phyloP scores from a whole-genome alignment of 2,113 vertebrate species.

The Brachyhypopomus gauderio region DNA sequence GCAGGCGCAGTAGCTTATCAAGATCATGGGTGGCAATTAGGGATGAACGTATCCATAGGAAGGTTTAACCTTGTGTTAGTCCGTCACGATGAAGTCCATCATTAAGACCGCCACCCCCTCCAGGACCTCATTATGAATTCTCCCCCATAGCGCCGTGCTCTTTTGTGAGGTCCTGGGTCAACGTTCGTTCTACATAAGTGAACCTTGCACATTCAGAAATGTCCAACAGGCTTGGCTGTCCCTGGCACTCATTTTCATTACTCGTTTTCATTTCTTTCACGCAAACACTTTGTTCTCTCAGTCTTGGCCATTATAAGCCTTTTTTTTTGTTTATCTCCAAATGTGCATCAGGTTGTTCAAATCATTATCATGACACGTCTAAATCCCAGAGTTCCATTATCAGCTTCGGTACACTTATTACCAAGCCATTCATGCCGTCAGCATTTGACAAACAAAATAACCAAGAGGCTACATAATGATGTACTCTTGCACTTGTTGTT shows the following conservation, averaged over 20 bases:
- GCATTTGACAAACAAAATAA: too few species aligned
- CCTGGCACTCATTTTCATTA: not conserved
- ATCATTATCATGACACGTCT: not conserved
- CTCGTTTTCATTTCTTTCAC: not conserved
- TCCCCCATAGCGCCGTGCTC: not conserved
- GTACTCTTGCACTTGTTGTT: too few species aligned
- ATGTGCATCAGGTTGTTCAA: not conserved
- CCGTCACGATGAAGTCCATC: not conserved
- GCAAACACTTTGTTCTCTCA: not conserved
- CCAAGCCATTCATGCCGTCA: too few species aligned
- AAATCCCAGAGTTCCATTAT: not conserved
- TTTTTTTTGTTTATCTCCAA: not conserved
- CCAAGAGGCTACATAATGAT: too few species aligned
- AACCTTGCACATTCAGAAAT: not conserved
- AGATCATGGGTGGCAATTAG: conserved; percentile 8
- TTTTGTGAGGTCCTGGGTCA: not conserved
- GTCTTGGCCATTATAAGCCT: not conserved
- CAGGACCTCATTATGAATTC: not conserved
- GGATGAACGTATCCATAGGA: not conserved
- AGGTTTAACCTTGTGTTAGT: not conserved
- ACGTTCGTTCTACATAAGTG: not conserved
- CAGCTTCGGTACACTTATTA: not conserved
- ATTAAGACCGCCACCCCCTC: not conserved
- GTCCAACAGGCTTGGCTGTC: not conserved
- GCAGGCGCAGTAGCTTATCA: not conserved